Percentiles rank a stretch among this genome's conserved stretches.
These are phyloP conservation scores for Chrysochloris asiatica DNA, from an alignment of 2,113 vertebrate species.

Conservation along the genomic window DNA sequence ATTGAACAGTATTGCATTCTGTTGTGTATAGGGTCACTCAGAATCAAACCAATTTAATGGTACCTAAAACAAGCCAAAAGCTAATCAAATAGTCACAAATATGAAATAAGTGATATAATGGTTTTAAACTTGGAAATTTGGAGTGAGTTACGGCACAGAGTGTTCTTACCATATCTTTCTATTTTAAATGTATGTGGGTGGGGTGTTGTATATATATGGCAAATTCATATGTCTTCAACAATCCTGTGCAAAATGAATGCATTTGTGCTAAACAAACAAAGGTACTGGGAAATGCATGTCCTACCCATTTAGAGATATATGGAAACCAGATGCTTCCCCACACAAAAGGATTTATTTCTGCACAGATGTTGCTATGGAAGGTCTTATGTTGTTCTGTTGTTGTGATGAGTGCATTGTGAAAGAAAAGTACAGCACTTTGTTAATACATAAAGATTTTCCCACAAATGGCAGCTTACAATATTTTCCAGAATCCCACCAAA, in stretches of 20 bases:
- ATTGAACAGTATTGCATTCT: too few relatives aligned
- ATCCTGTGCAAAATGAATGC: slow-evolving; percentile 19
- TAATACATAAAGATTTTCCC: background rate
- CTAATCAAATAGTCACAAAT: background rate
- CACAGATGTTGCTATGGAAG: slow-evolving; percentile 50
- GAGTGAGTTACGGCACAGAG: background rate
- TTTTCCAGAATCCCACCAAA: slow-evolving; percentile 25
- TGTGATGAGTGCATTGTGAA: background rate
- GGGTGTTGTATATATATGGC: background rate
- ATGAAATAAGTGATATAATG: background rate
- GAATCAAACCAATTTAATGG: too few relatives aligned
- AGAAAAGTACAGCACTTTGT: background rate
- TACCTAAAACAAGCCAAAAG: too few relatives aligned
- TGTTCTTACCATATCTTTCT: background rate
- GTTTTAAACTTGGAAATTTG: background rate
- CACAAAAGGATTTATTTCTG: slow-evolving; percentile 48
- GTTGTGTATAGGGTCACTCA: too few relatives aligned
- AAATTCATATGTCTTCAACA: background rate
- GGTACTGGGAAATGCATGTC: slow-evolving; percentile 13
- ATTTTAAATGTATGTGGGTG: background rate
- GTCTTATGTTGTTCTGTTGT: slow-evolving; percentile 29
- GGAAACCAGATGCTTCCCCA: slow-evolving; percentile 51
- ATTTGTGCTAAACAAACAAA: slow-evolving; percentile 54
- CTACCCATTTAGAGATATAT: slow-evolving; percentile 28
- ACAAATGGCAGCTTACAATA: slow-evolving; percentile 15